Percentiles rank a stretch among this genome's conserved stretches.
These are phyloP conservation scores for Lymantria monacha DNA, from an alignment of 2,888 invertebrate genomes.

Conservation along the genomic window DNA sequence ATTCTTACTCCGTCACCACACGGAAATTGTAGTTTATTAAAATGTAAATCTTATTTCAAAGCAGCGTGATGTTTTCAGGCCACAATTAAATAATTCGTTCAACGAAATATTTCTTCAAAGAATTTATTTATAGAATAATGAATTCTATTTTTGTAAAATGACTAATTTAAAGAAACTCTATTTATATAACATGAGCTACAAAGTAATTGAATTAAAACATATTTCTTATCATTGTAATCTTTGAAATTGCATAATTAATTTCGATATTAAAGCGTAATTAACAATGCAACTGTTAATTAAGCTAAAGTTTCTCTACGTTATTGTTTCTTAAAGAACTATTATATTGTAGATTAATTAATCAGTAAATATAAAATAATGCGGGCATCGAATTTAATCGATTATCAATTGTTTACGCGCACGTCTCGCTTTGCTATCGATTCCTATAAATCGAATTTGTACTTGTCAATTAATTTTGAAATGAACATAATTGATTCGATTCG, in stretches of 20 bases:
- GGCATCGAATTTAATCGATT: constrained; percentile 51
- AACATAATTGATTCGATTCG: constrained; percentile 59
- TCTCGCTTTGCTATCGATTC: constrained; percentile 42
- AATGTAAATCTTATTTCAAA: too few relatives aligned
- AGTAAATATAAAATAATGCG: constrained; percentile 61
- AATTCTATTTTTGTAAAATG: too few relatives aligned
- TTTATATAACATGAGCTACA: not conserved
- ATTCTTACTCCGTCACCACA: too few relatives aligned
- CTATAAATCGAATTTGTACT: constrained; percentile 34
- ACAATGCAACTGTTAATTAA: constrained; percentile 64
- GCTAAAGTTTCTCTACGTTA: constrained; percentile 66
- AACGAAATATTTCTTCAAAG: too few relatives aligned
- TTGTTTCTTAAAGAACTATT: constrained; percentile 63
- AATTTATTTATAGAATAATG: too few relatives aligned
- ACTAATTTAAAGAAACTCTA: too few relatives aligned
- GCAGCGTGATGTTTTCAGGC: too few relatives aligned
- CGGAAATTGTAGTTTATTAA: too few relatives aligned
- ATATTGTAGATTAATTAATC: constrained; percentile 70
- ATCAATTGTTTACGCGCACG: constrained; percentile 64
- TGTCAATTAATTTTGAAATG: constrained; percentile 45
- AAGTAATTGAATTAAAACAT: not conserved
- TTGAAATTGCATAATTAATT: constrained; percentile 47
- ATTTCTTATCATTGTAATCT: not conserved
- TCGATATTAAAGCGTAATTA: constrained; percentile 59
- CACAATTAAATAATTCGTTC: too few relatives aligned